Evolutionary conservation across 2,888 invertebrate species (phyloP), one percentile per base, ranked within the genome.

Genomic region (Anthrax anthrax): DNA sequence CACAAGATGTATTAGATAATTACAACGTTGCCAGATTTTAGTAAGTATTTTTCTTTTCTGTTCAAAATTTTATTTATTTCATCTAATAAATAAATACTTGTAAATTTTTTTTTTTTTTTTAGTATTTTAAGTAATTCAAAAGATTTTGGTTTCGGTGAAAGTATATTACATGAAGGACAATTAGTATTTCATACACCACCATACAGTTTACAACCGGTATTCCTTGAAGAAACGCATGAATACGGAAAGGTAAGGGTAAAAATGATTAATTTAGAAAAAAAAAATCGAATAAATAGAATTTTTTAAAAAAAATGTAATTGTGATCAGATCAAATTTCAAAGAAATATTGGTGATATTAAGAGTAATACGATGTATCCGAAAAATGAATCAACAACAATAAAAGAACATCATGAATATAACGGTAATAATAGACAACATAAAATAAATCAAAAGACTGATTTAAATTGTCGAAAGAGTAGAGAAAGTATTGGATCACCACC

Each of bases 101-200:
- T 34, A 37, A 27, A 36, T n/a, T n/a, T 42, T 47, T 32, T 27
- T 39, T 45, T 51, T 54, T 16, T 13, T 61, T 65, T 12, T 49
- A 80, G 81, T 57, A 77, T 83, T 32, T 82, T 87, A 58, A 82
- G 83, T 42, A 72, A 76, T 18, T 80, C 81, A 3, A 82, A 82
- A 56, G 91, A 91, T 61, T 87, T 81, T 56, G 94, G 92, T 0
- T 96, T 89, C 61, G 95, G 94, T 0, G 94, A 96, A 67, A 95
- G 94, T 60, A 79, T 96, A 56, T 70, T 96, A 18, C 89, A 92
- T 61, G 78, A 85, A 47, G 81, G 83, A 29, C 82, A 89, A 63
- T 70, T 94, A 10, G 84, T 94, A 40, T 92, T 95, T 64, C 86
- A 91, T 55, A 89, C 90, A 1, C 87, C 89, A 0, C 90, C 90